phyloP scores from a whole-genome alignment of 2,888 invertebrate genomes.

The Dicranocentrus wangi region DNA sequence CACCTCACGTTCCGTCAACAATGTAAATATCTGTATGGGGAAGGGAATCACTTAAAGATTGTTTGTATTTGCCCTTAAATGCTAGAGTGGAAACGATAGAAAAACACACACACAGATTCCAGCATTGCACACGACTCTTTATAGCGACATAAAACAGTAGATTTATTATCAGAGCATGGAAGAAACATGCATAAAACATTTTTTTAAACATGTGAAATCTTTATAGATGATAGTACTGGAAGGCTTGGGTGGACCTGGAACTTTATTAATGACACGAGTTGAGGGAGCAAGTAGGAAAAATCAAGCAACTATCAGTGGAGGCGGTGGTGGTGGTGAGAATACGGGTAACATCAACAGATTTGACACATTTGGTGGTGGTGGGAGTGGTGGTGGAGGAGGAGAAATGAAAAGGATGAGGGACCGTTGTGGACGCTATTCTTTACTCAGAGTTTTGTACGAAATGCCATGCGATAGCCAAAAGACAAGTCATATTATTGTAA shows the following conservation, averaged over 20 bases:
- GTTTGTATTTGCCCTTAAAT: too few species aligned
- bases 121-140: too few species aligned
- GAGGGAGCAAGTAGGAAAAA: conserved; percentile 14
- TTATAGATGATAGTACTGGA: conserved; percentile 10
- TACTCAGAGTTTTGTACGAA: conserved; percentile 43
- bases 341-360: conserved; percentile 4
- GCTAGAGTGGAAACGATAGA: too few species aligned
- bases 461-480: not conserved
- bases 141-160: too few species aligned
- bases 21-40: too few species aligned
- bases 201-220: not conserved
- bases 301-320: not conserved
- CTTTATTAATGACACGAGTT: conserved; percentile 10
- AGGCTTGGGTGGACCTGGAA: conserved; percentile 7
- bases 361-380: conserved; percentile 17
- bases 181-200: too few species aligned
- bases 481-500: not conserved
- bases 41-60: too few species aligned
- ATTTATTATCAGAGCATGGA: too few species aligned
- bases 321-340: not conserved
- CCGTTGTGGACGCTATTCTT: conserved; percentile 49
- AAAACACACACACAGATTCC: too few species aligned
- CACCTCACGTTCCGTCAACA: too few species aligned
- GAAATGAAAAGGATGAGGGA: conserved; percentile 37
- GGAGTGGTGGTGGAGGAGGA: not conserved